Base-by-base conservation (phyloP, 2,888 invertebrate species). In the Endomychus coccineus region DNA sequence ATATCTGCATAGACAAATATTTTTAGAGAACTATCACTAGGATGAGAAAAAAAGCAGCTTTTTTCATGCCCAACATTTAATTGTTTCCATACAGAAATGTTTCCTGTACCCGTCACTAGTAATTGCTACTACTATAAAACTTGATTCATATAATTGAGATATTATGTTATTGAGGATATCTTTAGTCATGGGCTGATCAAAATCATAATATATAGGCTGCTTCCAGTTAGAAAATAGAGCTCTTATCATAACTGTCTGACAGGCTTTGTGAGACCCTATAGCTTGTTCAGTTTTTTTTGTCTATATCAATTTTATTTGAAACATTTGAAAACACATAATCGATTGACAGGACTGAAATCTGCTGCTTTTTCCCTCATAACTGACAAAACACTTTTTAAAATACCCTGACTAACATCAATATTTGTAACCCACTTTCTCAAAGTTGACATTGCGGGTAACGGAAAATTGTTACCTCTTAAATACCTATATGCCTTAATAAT, bases 261-360 rank as follows among this genome's bases (percentile, higher is more conserved):
- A 45, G 13, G 39, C 30, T 42, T 43, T 44, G 28, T 52, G 48
- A n/a, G 50, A 51, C 5, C 49, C 51, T 30, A 52, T 16, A 25
- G 40, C 39, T 23, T 41, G 41, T 37, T 54, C 40, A 12, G 32
- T 17, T 44, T 40, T 44, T n/a, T 40, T 40, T 43, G 16, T 52
- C 48, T 13, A 51, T 47, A 19, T 45, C 41, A 3, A 51, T 43
- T 40, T 43, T 39, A 13, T 44, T 43, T 0, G 49, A 45, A 10
- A 54, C 14, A 41, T 51, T n/a, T n/a, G n/a, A n/a, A n/a, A n/a
- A 47, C n/a, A 51, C 37, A 46, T 51, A 46, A 39, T 52, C 50
- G 38, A 51, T 53, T 10, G 42, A 36, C 10, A 52, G 11, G 11
- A 44, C 44, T 15, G 6, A 23, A 37, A 13, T 22, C 24, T 14